phyloP scores from a whole-genome alignment of 2,797 vertebrate species.

The Triplophysa bombifrons region DNA sequence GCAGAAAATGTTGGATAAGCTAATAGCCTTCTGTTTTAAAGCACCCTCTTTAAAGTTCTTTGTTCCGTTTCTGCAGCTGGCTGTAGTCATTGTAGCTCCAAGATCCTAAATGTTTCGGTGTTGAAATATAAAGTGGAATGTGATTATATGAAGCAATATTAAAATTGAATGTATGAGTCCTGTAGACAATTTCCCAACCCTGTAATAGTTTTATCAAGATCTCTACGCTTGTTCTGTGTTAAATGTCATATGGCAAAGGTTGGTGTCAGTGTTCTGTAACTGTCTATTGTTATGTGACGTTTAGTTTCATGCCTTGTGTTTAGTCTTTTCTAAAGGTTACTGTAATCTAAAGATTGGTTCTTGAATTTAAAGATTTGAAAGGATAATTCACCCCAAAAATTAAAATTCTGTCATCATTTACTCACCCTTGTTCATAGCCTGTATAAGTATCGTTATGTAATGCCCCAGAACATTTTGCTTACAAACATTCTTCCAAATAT shows the following conservation, averaged over 20 bases:
- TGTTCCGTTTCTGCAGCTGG: conserved; percentile 17
- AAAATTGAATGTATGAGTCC: neutral
- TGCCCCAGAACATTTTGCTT: too few species aligned
- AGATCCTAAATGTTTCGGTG: conserved; percentile 8
- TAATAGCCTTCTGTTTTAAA: conserved; percentile 40
- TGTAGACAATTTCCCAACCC: neutral
- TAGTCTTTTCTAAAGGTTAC: conserved; percentile 2
- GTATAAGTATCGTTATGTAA: too few species aligned
- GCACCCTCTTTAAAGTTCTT: conserved; percentile 7
- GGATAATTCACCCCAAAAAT: too few species aligned
- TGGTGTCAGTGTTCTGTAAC: neutral
- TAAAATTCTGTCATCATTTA: too few species aligned
- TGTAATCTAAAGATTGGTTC: neutral
- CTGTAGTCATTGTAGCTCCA: neutral
- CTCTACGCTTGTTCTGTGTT: neutral
- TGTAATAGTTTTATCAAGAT: neutral
- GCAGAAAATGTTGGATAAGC: conserved; percentile 25
- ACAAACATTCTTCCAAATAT: too few species aligned
- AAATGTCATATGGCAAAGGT: conserved; percentile 3
- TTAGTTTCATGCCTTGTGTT: neutral
- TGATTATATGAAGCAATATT: conserved; percentile 2
- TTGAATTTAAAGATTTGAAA: neutral
- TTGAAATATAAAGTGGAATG: neutral
- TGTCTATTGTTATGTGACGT: neutral
- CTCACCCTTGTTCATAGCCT: too few species aligned